These are phyloP conservation scores for Epirrhoe alternata DNA, from an alignment of 2,888 invertebrate species.

Conservation along the genomic window DNA sequence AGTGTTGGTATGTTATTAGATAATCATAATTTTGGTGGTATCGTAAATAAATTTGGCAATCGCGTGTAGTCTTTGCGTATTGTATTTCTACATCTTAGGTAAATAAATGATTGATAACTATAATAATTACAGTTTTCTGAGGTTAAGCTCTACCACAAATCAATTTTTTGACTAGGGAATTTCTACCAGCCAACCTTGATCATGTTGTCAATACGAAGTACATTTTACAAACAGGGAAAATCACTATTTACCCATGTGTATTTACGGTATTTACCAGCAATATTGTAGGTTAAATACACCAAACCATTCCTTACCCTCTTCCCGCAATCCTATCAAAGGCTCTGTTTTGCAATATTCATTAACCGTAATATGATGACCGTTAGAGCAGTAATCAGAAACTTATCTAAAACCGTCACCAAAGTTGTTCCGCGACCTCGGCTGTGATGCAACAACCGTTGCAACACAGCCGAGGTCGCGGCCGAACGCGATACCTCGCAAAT, in stretches of 20 bases:
- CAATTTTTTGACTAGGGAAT: not conserved
- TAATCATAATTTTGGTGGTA: not conserved
- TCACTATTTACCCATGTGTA: not conserved
- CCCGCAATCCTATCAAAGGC: not conserved
- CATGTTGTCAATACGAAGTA: too few species aligned
- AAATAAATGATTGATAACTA: not conserved
- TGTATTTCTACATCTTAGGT: not conserved
- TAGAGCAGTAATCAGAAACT: too few species aligned
- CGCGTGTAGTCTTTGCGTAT: not conserved
- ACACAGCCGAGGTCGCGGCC: too few species aligned
- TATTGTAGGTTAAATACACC: conserved; percentile 1
- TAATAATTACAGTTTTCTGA: not conserved
- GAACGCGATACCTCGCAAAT: too few species aligned
- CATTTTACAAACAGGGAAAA: not conserved
- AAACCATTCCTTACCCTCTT: not conserved
- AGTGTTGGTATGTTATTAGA: too few species aligned
- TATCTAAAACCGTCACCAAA: too few species aligned
- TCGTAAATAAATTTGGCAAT: not conserved
- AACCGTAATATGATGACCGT: not conserved
- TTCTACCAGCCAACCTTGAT: too few species aligned
- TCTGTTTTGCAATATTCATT: not conserved
- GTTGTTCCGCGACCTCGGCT: too few species aligned
- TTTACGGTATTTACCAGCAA: not conserved
- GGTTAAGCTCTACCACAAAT: not conserved
- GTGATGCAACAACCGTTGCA: too few species aligned